phyloP scores from a whole-genome alignment of 2,888 invertebrate genomes.

The Noctua janthe region DNA sequence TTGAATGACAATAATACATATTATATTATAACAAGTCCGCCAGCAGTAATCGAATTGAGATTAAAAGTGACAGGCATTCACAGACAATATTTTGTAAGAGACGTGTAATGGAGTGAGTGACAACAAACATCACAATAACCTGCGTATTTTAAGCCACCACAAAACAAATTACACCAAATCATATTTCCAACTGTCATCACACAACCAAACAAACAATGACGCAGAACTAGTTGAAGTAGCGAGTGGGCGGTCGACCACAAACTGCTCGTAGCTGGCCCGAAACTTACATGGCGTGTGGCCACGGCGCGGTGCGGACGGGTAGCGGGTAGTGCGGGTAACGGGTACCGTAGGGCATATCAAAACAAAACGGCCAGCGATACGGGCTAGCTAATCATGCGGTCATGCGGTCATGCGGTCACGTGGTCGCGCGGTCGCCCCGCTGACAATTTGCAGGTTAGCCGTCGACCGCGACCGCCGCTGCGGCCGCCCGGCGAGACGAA shows the following conservation, averaged over 20 bases:
- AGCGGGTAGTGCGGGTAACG: conserved; percentile 45
- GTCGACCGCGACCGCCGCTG: conserved; percentile 68
- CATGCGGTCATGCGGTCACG: conserved; percentile 76
- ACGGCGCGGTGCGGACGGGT: conserved; percentile 63
- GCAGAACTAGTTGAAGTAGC: conserved; percentile 67
- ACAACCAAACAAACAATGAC: conserved; percentile 62
- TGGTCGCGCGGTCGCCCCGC: conserved; percentile 71
- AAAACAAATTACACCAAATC: conserved; percentile 46
- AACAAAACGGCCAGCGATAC: conserved; percentile 77
- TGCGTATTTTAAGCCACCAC: not conserved
- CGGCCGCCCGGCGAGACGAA: conserved; percentile 60
- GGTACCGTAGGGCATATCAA: conserved; percentile 75
- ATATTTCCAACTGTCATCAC: conserved; percentile 51
- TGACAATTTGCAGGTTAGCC: conserved; percentile 83
- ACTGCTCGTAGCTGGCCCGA: conserved; percentile 77
- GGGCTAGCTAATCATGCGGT: conserved; percentile 82
- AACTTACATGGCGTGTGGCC: conserved; percentile 75
- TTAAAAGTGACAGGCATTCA: not conserved
- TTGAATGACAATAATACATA: not conserved
- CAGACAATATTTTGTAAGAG: not conserved
- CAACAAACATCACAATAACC: not conserved
- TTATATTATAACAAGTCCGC: not conserved
- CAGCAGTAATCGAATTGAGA: not conserved
- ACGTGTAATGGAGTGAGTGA: not conserved
- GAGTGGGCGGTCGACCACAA: conserved; percentile 75